These are phyloP conservation scores for Pyrrhosoma nymphula DNA, from an alignment of 2,888 invertebrate species.

Conservation along the genomic window DNA sequence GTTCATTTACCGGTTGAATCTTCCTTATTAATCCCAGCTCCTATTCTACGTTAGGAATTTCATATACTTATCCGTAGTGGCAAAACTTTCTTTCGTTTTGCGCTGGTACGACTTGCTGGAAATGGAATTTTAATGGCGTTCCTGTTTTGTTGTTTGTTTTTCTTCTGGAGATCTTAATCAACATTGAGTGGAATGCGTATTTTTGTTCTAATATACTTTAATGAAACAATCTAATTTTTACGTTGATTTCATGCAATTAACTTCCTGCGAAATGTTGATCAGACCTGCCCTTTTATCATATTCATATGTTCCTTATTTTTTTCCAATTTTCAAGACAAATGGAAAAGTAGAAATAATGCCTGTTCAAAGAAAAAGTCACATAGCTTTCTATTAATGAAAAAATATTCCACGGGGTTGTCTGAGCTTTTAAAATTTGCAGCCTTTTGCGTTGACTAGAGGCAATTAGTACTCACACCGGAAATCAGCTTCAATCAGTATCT, in stretches of 20 bases:
- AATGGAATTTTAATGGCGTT: neutral
- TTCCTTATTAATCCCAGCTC: neutral
- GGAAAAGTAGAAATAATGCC: too few relatives aligned
- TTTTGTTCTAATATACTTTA: neutral
- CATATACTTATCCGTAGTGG: neutral
- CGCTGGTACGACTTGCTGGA: neutral
- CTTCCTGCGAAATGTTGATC: too few relatives aligned
- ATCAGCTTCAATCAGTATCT: too few relatives aligned
- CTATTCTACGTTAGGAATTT: neutral
- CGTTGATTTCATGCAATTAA: neutral
- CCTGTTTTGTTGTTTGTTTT: neutral
- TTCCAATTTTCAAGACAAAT: too few relatives aligned
- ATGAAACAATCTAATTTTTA: neutral
- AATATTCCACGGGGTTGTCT: too few relatives aligned
- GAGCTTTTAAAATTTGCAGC: too few relatives aligned
- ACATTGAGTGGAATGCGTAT: neutral
- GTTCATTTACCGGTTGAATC: neutral
- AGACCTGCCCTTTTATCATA: too few relatives aligned
- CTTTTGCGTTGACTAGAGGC: neutral
- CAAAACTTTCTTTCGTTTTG: neutral
- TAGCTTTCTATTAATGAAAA: too few relatives aligned
- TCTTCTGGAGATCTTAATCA: neutral
- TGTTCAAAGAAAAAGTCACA: too few relatives aligned
- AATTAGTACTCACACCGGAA: too few relatives aligned
- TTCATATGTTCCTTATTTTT: neutral